Conservation (phyloP, 2,888 invertebrate genomes). For the Acanthosoma haemorrhoidale region DNA sequence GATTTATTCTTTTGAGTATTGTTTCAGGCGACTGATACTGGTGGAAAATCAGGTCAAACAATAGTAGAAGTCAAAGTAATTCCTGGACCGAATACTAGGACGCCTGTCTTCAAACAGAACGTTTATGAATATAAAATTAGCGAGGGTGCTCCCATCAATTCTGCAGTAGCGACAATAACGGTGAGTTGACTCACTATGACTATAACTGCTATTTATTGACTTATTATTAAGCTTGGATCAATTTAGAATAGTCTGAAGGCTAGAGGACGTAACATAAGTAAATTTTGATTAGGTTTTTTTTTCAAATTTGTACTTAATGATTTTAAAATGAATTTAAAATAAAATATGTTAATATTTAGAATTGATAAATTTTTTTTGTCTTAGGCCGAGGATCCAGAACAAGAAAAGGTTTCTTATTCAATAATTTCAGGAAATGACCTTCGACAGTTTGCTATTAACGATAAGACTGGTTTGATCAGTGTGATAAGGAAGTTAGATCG, state of each 20-base stretch:
- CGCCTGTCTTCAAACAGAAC: constrained; percentile 74
- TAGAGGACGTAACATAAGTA: neutral
- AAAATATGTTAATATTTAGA: neutral
- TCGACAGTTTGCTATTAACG: constrained; percentile 79
- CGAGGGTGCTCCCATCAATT: constrained; percentile 82
- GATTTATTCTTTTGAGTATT: neutral
- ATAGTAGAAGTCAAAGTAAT: constrained; percentile 80
- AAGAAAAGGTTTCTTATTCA: constrained; percentile 77
- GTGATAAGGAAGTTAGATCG: constrained; percentile 79
- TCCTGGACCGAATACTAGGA: constrained; percentile 74
- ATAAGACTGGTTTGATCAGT: constrained; percentile 78
- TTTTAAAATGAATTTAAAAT: neutral
- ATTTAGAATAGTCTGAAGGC: neutral
- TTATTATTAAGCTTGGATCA: neutral
- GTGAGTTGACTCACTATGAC: constrained; percentile 48
- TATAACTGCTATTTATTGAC: neutral
- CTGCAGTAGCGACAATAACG: constrained; percentile 72
- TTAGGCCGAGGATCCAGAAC: constrained; percentile 84
- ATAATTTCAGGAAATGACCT: constrained; percentile 84
- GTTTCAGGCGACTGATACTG: constrained; percentile 60
- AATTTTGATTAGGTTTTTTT: neutral
- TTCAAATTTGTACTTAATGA: neutral
- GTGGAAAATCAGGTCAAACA: constrained; percentile 74
- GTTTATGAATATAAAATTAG: constrained; percentile 83
- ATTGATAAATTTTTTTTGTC: constrained; percentile 38